Conservation (phyloP, 2,113 vertebrate species). For the Scatophagus argus region DNA sequence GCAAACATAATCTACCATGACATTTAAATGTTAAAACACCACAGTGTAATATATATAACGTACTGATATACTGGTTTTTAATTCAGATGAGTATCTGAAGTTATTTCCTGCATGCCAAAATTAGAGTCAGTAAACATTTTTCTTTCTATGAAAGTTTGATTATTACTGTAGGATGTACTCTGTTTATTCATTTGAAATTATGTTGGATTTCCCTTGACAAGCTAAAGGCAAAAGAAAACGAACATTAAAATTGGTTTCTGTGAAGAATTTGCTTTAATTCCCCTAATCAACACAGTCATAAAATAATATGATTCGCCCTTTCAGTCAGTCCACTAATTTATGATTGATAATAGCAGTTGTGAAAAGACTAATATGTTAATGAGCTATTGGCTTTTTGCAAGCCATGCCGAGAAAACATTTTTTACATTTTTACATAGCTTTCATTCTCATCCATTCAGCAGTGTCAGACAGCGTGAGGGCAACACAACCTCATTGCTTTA, state of each 20-base stretch:
- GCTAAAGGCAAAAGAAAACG: slow-evolving; percentile 13
- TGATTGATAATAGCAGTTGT: neutral
- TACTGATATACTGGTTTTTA: neutral
- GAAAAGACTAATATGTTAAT: neutral
- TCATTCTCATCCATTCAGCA: neutral
- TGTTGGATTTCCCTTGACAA: slow-evolving; percentile 24
- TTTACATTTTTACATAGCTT: neutral
- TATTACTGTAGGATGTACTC: neutral
- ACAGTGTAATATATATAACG: neutral
- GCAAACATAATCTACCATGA: neutral
- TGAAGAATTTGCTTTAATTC: slow-evolving; percentile 20
- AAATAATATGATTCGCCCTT: neutral
- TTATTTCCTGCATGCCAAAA: neutral
- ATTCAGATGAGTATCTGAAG: neutral
- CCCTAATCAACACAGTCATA: neutral
- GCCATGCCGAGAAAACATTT: neutral
- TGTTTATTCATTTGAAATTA: slow-evolving; percentile 26
- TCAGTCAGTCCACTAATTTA: neutral
- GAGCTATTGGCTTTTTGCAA: neutral
- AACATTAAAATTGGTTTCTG: slow-evolving; percentile 5
- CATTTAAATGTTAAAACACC: neutral
- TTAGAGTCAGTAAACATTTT: neutral
- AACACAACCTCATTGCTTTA: neutral
- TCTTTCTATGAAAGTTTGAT: neutral
- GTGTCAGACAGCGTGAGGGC: neutral